Evolutionary conservation across 2,113 vertebrate genomes (phyloP).

Genomic region (Chamaetylas fuelleborni): DNA sequence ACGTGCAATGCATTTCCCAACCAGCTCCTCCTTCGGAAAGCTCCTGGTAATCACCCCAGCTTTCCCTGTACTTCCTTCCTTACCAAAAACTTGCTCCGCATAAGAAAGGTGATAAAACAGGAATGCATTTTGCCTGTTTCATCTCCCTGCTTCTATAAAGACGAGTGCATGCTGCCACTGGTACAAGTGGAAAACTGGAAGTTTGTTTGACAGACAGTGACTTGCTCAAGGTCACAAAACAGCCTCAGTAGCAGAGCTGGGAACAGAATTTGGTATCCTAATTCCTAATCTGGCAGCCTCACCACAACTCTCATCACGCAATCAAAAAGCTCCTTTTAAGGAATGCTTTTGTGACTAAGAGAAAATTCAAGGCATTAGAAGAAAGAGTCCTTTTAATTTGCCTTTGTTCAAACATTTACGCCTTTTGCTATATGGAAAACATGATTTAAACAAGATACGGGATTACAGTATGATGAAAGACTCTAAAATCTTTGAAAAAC

Average conservation of each 20-base stretch:
- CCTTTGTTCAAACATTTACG: not conserved
- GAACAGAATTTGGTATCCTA: constrained; percentile 62
- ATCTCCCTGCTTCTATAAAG: not conserved
- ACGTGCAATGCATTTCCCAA: not conserved
- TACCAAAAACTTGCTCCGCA: not conserved
- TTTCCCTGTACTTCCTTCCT: not conserved
- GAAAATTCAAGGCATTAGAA: constrained; percentile 36
- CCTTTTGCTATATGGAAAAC: not conserved
- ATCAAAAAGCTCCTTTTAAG: constrained; percentile 66
- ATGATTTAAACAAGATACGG: not conserved
- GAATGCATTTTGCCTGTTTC: not conserved
- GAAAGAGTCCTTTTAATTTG: constrained; percentile 13
- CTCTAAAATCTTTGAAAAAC: not conserved
- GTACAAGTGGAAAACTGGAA: not conserved
- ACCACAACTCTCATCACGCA: constrained; percentile 47
- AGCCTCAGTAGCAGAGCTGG: constrained; percentile 37
- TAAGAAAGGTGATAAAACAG: not conserved
- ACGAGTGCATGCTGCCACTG: not conserved
- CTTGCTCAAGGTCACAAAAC: constrained; percentile 48
- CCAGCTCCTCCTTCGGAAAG: not conserved
- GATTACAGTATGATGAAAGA: not conserved
- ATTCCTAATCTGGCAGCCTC: constrained; percentile 60
- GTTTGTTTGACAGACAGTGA: not conserved
- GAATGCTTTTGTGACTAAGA: constrained; percentile 59
- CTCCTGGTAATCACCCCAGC: not conserved